phyloP scores from a whole-genome alignment of 2,113 vertebrate species.

The Romanogobio albipinnatus region DNA sequence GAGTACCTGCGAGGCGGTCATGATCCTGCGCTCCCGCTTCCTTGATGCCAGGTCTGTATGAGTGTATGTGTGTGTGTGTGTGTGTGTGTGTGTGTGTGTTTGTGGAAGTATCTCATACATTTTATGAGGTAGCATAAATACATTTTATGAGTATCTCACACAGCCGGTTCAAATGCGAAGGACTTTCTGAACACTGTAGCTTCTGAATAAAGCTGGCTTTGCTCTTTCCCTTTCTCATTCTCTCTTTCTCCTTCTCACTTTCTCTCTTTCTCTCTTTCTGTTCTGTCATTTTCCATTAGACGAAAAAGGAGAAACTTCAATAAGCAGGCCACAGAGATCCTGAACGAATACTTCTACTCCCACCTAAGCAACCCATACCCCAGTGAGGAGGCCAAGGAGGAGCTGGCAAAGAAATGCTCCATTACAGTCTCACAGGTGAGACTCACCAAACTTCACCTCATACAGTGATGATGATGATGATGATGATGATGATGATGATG shows the following conservation, averaged over 20 bases:
- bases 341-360: constrained; percentile 99
- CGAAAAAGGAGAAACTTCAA: constrained; percentile 99
- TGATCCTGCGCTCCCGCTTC: constrained; percentile 98
- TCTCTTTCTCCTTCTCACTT: background rate
- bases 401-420: constrained; percentile 98
- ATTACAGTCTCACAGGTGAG: constrained; percentile 86
- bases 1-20: constrained; percentile 98
- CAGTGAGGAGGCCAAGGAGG: constrained; percentile 99
- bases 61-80: background rate
- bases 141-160: too few species aligned
- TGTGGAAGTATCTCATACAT: too few species aligned
- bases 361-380: constrained; percentile 99
- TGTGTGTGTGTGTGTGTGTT: background rate
- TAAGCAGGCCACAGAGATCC: constrained; percentile 98
- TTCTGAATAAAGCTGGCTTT: constrained; percentile 4
- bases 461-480: too few species aligned
- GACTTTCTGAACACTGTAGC: constrained; percentile 4
- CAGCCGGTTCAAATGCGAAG: background rate
- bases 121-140: too few species aligned
- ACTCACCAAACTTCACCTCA: background rate
- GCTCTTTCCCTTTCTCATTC: background rate
- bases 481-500: background rate
- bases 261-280: background rate
- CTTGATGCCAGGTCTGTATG: constrained; percentile 88
- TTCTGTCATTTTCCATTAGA: constrained; percentile 70